phyloP scores from a whole-genome alignment of 2,888 invertebrate species.

The Mythimna loreyi region DNA sequence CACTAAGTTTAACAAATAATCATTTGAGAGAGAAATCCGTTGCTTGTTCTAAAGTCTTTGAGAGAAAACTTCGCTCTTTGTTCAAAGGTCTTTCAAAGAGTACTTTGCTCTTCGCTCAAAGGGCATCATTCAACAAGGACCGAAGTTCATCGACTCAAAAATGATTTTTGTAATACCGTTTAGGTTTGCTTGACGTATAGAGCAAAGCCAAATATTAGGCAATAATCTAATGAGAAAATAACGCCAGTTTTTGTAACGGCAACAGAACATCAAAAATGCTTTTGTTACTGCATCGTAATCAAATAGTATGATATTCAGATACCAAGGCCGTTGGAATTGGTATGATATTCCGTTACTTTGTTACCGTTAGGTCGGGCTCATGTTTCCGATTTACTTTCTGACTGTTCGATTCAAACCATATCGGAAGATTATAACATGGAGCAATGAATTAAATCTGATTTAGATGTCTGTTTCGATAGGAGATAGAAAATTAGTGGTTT shows the following conservation, averaged over 20 bases:
- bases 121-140: not conserved
- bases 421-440: slow-evolving; percentile 1
- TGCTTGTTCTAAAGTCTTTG: not conserved
- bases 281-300: slow-evolving; percentile 23
- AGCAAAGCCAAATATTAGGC: not conserved
- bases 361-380: slow-evolving; percentile 33
- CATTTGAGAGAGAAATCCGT: not conserved
- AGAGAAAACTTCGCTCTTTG: too few relatives aligned
- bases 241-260: slow-evolving; percentile 1
- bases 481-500: not conserved
- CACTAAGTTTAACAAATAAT: not conserved
- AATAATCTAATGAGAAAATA: not conserved
- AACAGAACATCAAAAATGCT: slow-evolving; percentile 4
- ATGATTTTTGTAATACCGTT: not conserved
- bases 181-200: not conserved
- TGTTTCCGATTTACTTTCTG: slow-evolving; percentile 21
- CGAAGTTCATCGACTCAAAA: not conserved
- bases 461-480: slow-evolving; percentile 4
- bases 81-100: too few relatives aligned
- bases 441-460: not conserved
- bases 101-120: too few relatives aligned
- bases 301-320: slow-evolving; percentile 36
- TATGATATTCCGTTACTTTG: slow-evolving; percentile 36
- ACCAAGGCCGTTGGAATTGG: slow-evolving; percentile 43
- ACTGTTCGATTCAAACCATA: slow-evolving; percentile 15